Percentiles rank a stretch among this genome's conserved stretches.
Conservation (phyloP, 1,140 invertebrate genomes). For the Trissolcus basalis region DNA sequence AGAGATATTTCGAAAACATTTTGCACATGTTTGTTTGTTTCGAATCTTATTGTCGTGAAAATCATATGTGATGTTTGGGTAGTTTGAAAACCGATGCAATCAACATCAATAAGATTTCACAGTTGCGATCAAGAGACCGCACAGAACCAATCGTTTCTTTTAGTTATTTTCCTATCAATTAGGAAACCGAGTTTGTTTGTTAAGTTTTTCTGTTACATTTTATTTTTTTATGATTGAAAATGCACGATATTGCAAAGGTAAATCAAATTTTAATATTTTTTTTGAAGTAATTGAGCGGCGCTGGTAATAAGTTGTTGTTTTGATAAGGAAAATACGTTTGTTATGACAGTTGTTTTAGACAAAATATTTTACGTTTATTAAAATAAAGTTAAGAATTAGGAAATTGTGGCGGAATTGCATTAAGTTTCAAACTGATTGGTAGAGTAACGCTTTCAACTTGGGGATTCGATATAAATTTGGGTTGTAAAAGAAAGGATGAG, state of each 20-base stretch:
- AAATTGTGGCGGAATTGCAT: constrained; percentile 9
- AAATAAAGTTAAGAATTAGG: neutral
- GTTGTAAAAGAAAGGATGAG: constrained; percentile 58
- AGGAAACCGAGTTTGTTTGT: neutral
- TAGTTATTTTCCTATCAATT: constrained; percentile 6
- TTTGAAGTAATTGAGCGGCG: too few species aligned
- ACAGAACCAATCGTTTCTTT: constrained; percentile 7
- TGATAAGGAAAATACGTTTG: too few species aligned
- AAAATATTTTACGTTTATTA: neutral
- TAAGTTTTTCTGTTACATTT: neutral
- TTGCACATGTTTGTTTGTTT: neutral
- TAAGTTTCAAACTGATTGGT: constrained; percentile 38
- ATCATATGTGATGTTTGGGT: constrained; percentile 27
- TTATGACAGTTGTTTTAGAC: too few species aligned
- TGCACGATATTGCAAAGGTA: too few species aligned
- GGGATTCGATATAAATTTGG: constrained; percentile 48
- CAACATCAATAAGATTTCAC: constrained; percentile 39
- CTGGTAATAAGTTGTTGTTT: too few species aligned
- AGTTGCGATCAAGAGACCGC: constrained; percentile 16
- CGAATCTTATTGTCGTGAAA: constrained; percentile 38
- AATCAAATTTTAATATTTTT: too few species aligned
- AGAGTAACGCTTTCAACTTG: constrained; percentile 37
- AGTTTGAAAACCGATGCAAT: constrained; percentile 34
- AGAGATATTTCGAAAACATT: too few species aligned
- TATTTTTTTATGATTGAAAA: too few species aligned